A percentile compares a stretch with the other conserved stretches of the same genome.
These are phyloP conservation scores for Cyprinodon tularosa DNA, from an alignment of 2,113 vertebrate genomes.

Conservation along the genomic window DNA sequence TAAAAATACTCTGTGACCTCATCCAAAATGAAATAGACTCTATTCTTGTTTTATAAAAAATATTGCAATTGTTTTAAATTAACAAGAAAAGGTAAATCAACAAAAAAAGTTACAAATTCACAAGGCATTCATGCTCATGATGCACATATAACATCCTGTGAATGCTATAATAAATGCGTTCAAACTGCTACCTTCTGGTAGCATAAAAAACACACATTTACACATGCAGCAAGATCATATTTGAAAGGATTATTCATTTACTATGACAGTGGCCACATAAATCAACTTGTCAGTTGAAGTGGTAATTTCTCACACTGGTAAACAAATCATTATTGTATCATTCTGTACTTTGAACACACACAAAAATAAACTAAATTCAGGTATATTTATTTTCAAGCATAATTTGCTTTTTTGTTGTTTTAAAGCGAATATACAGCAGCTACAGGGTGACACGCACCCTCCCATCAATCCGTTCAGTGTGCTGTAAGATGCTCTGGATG, in stretches of 20 bases:
- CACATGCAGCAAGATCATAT: neutral
- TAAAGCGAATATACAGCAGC: neutral
- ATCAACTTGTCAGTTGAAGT: neutral
- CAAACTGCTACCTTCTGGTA: neutral
- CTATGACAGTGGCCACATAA: neutral
- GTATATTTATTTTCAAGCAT: neutral
- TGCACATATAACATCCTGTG: neutral
- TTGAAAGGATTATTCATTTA: neutral
- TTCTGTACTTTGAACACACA: neutral
- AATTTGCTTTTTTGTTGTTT: neutral
- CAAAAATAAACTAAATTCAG: neutral
- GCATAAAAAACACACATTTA: neutral
- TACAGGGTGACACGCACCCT: neutral
- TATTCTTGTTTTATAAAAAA: no score
- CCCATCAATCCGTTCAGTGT: constrained; percentile 2
- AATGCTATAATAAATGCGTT: neutral
- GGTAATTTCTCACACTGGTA: neutral
- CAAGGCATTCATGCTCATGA: neutral
- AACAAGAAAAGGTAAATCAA: no score
- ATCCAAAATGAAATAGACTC: no score
- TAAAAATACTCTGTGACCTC: no score
- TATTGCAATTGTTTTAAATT: no score
- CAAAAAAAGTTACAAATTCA: neutral
- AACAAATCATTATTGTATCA: neutral
- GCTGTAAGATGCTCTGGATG: constrained; percentile 47